phyloP scores from a whole-genome alignment of 2,113 vertebrate genomes.

The Hylia prasina region DNA sequence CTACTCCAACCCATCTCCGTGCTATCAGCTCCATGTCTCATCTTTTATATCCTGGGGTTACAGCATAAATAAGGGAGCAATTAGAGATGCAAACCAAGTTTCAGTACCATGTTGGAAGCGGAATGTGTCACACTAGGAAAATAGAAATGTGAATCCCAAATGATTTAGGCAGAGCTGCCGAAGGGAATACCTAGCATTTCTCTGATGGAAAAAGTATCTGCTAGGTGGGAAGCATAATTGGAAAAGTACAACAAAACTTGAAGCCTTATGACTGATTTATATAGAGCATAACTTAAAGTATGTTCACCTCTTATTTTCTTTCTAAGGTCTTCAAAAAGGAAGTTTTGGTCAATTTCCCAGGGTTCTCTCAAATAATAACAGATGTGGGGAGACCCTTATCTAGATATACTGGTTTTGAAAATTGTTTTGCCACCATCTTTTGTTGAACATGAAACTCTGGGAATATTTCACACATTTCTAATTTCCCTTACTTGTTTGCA shows the following conservation, averaged over 20 bases:
- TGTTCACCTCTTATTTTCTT: background rate
- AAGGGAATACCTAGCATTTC: background rate
- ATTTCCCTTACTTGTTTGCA: background rate
- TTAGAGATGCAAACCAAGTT: conserved; percentile 40
- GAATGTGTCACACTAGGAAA: conserved; percentile 17
- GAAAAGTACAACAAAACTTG: background rate
- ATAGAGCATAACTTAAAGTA: background rate
- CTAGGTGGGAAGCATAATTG: conserved; percentile 1
- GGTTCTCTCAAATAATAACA: background rate
- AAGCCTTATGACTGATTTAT: background rate
- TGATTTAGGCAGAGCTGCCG: conserved; percentile 10
- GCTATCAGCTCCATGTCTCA: background rate
- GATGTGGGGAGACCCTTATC: background rate
- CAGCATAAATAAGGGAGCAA: conserved; percentile 20
- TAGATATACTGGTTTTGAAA: background rate
- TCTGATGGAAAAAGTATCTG: background rate
- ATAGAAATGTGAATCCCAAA: conserved; percentile 25
- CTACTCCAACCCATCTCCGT: background rate
- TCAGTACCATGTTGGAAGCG: background rate
- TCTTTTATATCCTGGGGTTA: background rate
- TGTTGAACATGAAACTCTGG: background rate
- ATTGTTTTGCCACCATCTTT: background rate
- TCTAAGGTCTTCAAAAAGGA: background rate
- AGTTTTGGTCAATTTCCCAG: background rate
- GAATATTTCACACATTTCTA: background rate